Conservation (phyloP, 2,113 vertebrate genomes). For the Gallinago media region DNA sequence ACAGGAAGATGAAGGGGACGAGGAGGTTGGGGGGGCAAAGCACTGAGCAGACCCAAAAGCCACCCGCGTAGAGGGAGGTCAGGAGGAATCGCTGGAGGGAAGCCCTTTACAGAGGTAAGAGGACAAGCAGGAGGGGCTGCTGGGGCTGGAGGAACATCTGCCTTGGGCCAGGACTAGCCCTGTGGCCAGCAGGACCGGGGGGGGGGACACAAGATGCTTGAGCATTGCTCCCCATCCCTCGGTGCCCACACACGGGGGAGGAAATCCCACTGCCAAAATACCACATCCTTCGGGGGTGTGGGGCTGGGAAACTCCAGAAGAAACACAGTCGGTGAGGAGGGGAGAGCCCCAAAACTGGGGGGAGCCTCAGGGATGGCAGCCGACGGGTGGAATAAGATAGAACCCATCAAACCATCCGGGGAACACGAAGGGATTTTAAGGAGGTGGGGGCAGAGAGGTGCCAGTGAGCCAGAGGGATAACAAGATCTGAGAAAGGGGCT, state of each 20-base stretch:
- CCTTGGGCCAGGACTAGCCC: neutral
- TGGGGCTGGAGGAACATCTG: neutral
- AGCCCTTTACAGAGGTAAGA: neutral
- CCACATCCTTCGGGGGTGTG: fast-evolving
- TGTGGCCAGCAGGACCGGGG: fast-evolving
- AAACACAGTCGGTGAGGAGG: fast-evolving
- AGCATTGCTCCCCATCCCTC: neutral
- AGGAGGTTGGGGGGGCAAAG: neutral
- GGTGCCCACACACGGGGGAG: fast-evolving
- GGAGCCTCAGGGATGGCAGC: neutral
- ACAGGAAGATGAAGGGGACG: neutral
- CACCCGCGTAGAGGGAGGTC: neutral
- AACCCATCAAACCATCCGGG: neutral
- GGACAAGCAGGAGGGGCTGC: neutral
- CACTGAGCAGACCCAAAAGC: neutral
- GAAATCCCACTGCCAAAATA: neutral
- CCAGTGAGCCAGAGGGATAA: slow-evolving; percentile 14
- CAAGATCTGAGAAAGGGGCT: slow-evolving; percentile 45
- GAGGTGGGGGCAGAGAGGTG: neutral
- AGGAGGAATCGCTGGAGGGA: neutral
- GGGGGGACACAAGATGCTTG: neutral
- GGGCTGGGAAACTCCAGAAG: neutral
- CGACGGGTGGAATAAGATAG: neutral
- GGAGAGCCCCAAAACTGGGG: neutral
- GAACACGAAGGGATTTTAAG: slow-evolving; percentile 12